These are phyloP conservation scores for Xyrichtys novacula DNA, from an alignment of 2,797 vertebrate genomes.

Conservation along the genomic window DNA sequence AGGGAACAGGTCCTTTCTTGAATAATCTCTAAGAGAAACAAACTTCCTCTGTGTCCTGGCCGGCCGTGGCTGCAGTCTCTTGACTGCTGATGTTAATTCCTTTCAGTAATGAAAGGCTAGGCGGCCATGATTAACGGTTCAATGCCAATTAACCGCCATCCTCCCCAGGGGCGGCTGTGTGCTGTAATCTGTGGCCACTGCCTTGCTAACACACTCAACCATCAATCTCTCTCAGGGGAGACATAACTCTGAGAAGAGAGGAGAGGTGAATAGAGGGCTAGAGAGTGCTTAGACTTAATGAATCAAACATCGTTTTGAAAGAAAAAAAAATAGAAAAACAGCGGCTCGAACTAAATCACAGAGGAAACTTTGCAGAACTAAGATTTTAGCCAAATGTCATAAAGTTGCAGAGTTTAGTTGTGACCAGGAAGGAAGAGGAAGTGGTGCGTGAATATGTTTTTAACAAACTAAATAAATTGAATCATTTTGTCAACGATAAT, in stretches of 20 bases:
- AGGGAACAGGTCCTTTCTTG: conserved; percentile 7
- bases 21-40: conserved; percentile 53
- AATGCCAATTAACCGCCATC: conserved; percentile 79
- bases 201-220: conserved; percentile 59
- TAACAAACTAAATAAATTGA: conserved; percentile 30
- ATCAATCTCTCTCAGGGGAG: conserved; percentile 63
- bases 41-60: conserved; percentile 57
- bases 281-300: conserved; percentile 51
- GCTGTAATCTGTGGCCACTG: conserved; percentile 72
- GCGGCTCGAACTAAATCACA: conserved; percentile 29
- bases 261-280: conserved; percentile 29
- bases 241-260: conserved; percentile 39
- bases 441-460: neutral
- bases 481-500: conserved; percentile 14
- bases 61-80: conserved; percentile 46
- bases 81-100: conserved; percentile 73
- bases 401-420: conserved; percentile 4
- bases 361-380: conserved; percentile 14
- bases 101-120: conserved; percentile 72
- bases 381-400: neutral
- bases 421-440: conserved; percentile 16
- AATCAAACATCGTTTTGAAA: conserved; percentile 41
- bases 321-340: conserved; percentile 36
- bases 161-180: conserved; percentile 56
- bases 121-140: conserved; percentile 76